Base-by-base conservation (phyloP, 2,888 invertebrate genomes). In the Acronicta psi region DNA sequence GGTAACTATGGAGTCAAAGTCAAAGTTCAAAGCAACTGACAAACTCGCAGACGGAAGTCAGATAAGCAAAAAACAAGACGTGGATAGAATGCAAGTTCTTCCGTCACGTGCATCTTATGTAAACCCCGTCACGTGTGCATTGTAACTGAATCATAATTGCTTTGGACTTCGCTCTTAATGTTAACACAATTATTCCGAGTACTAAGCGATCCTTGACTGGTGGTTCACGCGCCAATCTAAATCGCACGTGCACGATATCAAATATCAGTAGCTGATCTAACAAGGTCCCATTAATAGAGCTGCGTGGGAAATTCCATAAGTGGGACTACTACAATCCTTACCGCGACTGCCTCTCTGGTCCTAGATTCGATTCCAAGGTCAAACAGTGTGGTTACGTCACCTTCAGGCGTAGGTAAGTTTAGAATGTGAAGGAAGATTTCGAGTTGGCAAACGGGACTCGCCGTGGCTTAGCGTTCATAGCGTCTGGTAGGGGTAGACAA, bases 191-290 rank as follows among this genome's bases (percentile, higher is more conserved):
- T 52, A 47, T 40, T 47, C 31, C 43, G 36, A 25, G 38, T 36
- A 70, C 18, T 17, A 34, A 51, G 29, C 41, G 38, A 57, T 69
- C 73, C 57, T 68, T 57, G 56, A 56, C 55, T 45, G 54, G 31
- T 25, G n/a, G 18, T 31, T 0, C 13, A 23, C 36, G 16, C 29
- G 41, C 60, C 61, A 49, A 42, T 55, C 45, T 47, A 36, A 38
- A 38, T 41, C 41, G 50, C 43, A n/a, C 23, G 46, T 9, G 13
- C 5, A 13, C 17, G 18, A 29, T 60, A 67, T 53, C 38, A 45
- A 13, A 18, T 64, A 31, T 23, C 29, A 57, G 8, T 25, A 17
- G 11, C 17, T 20, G 6, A 43, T 40, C 36, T 34, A 14, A 37
- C 50, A 34, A 54, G 29, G 9, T 25, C 17, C 4, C 10, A 9